Evolutionary conservation across 2,797 vertebrate species (phyloP), one percentile per base, ranked within the genome.

Genomic region (Sarcophilus harrisii): DNA sequence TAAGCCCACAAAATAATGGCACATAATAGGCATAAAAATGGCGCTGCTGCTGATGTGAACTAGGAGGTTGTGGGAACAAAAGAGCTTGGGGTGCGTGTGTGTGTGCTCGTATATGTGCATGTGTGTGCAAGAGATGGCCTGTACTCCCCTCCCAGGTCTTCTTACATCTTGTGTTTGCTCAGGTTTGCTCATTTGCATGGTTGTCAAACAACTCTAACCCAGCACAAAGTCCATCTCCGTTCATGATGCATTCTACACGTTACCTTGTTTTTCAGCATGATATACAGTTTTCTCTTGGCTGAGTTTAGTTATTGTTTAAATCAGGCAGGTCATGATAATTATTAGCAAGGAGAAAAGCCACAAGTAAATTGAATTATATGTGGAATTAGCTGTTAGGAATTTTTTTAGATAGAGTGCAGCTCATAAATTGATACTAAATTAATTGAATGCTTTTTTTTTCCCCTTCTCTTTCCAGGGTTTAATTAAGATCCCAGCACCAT

Each of bases 401-500:
- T 29, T 2, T 32, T 93, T 91, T 45, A 28, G 45, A 57, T 57
- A 66, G 91, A 96, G 89, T 60, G 57, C 27, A 92, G 12, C 24
- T 49, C 4, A 13, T 90, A 90, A 55, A 57, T 49, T 11, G 14
- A 90, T 58, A 24, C 29, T 54, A 9, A 91, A 10, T 95, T 90
- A 90, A 27, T 55, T 28, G 95, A 4, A 62, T 90, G 1, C 49
- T 66, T 96, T 30, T 73, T 73, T 32, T 4, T 32, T n/a, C 6
- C 45, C 21, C 45, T 6, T 94, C 92, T 92, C 32, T 91, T 93
- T 94, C 6, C 91, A 98, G 96, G 93, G 93, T 59, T 29, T 98
- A n/a, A 60, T 97, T 93, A 94, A 97, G 6, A 90, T 98, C 28
- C 98, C 98, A 29, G 98, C 97, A 0, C 92, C 96, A 0, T 98